Percentiles rank a stretch among this genome's conserved stretches.
These are phyloP conservation scores for Sisyra nigra DNA, from an alignment of 2,888 invertebrate genomes.

Conservation along the genomic window DNA sequence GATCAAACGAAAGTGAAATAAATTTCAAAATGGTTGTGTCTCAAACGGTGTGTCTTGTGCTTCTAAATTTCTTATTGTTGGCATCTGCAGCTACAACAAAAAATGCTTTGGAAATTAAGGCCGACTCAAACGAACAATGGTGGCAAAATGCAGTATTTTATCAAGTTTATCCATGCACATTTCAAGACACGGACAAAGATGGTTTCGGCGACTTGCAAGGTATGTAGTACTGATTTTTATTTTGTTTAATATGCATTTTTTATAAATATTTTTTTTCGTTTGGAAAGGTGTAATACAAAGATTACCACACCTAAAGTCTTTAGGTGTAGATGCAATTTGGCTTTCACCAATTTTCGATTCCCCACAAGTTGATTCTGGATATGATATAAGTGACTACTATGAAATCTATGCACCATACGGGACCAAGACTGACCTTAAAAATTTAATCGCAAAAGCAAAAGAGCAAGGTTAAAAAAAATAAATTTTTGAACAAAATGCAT, in stretches of 20 bases:
- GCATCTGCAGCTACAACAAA: too few relatives aligned
- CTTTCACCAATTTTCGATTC: constrained; percentile 54
- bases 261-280: too few relatives aligned
- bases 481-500: too few relatives aligned
- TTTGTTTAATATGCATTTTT: constrained; percentile 1
- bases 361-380: constrained; percentile 64
- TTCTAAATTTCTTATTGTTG: too few relatives aligned
- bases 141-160: constrained; percentile 69
- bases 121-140: constrained; percentile 41
- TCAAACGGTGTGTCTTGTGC: too few relatives aligned
- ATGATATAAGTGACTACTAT: constrained; percentile 55
- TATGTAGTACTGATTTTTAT: constrained; percentile 16
- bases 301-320: constrained; percentile 43
- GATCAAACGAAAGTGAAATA: too few relatives aligned
- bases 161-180: constrained; percentile 75
- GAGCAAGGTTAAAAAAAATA: not conserved
- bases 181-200: constrained; percentile 69
- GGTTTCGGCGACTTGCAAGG: constrained; percentile 76
- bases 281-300: constrained; percentile 45
- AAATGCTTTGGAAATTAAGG: too few relatives aligned
- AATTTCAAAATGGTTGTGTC: too few relatives aligned
- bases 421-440: constrained; percentile 44
- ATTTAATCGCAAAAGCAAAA: constrained; percentile 6
- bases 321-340: constrained; percentile 51
- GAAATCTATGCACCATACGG: constrained; percentile 54